Evolutionary conservation across 1,140 invertebrate species (phyloP).

Genomic region (Trichonephila inaurata): DNA sequence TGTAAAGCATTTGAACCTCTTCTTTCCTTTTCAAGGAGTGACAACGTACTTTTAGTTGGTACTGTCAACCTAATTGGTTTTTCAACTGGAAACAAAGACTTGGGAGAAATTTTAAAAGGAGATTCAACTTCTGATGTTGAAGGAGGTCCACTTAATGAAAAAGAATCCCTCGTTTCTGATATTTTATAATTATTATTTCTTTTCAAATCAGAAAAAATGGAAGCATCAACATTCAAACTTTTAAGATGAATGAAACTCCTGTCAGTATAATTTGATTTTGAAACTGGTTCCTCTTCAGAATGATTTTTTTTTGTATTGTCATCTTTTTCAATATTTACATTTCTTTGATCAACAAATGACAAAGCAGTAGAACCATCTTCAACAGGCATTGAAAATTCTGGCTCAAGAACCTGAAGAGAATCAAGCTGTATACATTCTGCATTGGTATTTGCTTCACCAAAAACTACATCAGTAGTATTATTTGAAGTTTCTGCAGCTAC

Average conservation of each 20-base stretch:
- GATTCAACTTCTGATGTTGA: neutral
- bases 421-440: neutral
- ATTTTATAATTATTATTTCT: neutral
- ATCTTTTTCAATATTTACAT: neutral
- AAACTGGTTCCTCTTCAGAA: neutral
- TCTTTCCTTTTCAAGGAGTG: neutral
- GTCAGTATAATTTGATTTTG: neutral
- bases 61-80: constrained; percentile 37
- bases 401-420: neutral
- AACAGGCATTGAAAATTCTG: neutral
- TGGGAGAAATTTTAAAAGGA: constrained; percentile 9
- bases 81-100: constrained; percentile 44
- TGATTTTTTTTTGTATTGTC: neutral
- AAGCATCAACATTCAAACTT: neutral
- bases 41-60: constrained; percentile 52
- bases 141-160: neutral
- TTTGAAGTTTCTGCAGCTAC: neutral
- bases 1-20: neutral
- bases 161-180: neutral
- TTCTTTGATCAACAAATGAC: neutral
- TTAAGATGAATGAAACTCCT: constrained; percentile 22
- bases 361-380: neutral
- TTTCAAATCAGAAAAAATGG: constrained; percentile 19
- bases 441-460: neutral
- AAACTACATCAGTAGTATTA: neutral